Conservation (phyloP, 2,113 vertebrate species). For the Microcebus ravelobensis region DNA sequence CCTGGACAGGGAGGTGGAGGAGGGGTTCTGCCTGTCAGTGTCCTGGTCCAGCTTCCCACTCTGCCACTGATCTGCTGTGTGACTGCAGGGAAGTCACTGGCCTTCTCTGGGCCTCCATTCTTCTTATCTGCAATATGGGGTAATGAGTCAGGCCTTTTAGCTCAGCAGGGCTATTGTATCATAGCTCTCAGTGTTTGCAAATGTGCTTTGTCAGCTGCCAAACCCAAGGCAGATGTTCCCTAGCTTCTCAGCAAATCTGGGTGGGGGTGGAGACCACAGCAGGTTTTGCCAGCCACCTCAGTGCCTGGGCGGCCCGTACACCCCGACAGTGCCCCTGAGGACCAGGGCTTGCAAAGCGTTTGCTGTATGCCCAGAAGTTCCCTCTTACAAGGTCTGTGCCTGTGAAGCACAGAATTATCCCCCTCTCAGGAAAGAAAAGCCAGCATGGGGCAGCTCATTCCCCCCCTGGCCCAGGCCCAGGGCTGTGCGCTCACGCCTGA, state of each 20-base stretch:
- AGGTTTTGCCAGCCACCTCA: not conserved
- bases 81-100: not conserved
- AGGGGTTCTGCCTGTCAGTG: not conserved
- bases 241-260: not conserved
- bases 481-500: constrained; percentile 55
- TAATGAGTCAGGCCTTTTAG: not conserved
- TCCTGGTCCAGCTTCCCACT: not conserved
- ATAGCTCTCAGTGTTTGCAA: not conserved
- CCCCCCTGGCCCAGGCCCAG: not conserved
- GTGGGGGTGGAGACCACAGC: not conserved
- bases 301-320: not conserved
- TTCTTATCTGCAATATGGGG: not conserved
- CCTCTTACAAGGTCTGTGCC: not conserved
- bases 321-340: not conserved
- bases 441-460: not conserved
- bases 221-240: constrained; percentile 2
- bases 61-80: not conserved
- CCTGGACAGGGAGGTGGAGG: not conserved
- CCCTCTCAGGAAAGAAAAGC: not conserved
- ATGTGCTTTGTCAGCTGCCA: constrained; percentile 50
- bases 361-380: not conserved
- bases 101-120: not conserved
- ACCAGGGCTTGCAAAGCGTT: not conserved
- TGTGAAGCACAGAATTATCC: not conserved
- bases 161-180: not conserved